Evolutionary conservation across 92 coral and sea anemone species (phyloP).

Genomic region (Porites divaricata): DNA sequence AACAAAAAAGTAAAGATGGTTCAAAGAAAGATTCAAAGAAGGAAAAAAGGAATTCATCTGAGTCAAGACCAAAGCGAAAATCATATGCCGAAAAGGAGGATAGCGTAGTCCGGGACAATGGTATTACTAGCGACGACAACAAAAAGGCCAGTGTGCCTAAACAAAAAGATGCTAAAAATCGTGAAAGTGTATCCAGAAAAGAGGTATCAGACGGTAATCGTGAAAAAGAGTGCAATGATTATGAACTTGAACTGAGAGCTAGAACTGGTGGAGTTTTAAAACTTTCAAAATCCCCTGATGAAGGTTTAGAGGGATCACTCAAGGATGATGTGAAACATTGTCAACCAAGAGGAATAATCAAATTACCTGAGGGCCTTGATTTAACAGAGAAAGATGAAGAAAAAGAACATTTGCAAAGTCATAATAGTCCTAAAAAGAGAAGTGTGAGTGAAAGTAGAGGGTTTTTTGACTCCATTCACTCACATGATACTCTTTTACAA

Average conservation of each 20-base stretch:
- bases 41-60: slow-evolving; percentile 4
- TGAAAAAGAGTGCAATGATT: slow-evolving; percentile 33
- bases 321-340: background rate
- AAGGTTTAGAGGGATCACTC: slow-evolving; percentile 2
- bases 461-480: slow-evolving; percentile 23
- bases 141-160: background rate
- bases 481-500: background rate
- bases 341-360: slow-evolving; percentile 71
- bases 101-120: slow-evolving; percentile 7
- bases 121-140: slow-evolving; percentile 19
- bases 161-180: slow-evolving; percentile 21
- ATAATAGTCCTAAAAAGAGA: background rate
- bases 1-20: slow-evolving; percentile 16
- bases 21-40: slow-evolving; percentile 31
- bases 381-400: slow-evolving; percentile 22
- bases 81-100: slow-evolving; percentile 1
- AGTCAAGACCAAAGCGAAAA: slow-evolving; percentile 19
- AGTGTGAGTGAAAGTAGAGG: slow-evolving; percentile 4
- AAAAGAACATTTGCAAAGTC: slow-evolving; percentile 1
- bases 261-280: slow-evolving; percentile 41
- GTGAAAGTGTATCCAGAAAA: background rate
- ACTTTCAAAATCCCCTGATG: slow-evolving; percentile 12
- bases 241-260: slow-evolving; percentile 35
- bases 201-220: background rate
- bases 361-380: slow-evolving; percentile 74